A percentile compares a stretch with the other conserved stretches of the same genome.
These are phyloP conservation scores for Periphyllus acericola DNA, from an alignment of 2,888 invertebrate species.

Conservation along the genomic window DNA sequence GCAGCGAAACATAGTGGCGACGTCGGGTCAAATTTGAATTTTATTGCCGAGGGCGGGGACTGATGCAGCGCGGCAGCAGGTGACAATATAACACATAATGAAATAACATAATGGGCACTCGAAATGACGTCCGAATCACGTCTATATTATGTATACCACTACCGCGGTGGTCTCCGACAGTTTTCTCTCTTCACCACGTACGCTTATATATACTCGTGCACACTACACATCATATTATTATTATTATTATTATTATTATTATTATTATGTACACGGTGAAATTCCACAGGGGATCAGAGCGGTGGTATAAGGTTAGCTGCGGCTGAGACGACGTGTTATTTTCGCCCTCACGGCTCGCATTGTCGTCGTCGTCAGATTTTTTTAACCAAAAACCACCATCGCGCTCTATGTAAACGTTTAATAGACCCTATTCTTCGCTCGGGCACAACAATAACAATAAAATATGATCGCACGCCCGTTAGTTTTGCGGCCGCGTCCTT, in stretches of 20 bases:
- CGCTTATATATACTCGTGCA: background rate
- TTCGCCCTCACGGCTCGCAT: conserved; percentile 36
- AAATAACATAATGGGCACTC: conserved; percentile 47
- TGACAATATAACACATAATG: conserved; percentile 43
- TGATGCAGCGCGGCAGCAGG: conserved; percentile 10
- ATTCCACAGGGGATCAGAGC: conserved; percentile 57
- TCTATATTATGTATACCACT: background rate
- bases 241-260: conserved; percentile 23
- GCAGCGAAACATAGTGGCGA: background rate
- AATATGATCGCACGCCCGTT: conserved; percentile 51
- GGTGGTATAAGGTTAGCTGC: background rate
- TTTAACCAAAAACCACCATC: conserved; percentile 53
- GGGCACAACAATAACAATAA: conserved; percentile 5
- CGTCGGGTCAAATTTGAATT: conserved; percentile 54
- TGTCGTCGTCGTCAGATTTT: conserved; percentile 41
- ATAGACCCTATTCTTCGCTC: conserved; percentile 23
- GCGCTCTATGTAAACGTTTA: conserved; percentile 41
- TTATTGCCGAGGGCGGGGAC: conserved; percentile 17
- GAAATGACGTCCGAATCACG: conserved; percentile 58
- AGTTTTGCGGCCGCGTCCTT: conserved; percentile 46
- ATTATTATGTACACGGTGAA: conserved; percentile 39
- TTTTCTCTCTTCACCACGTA: conserved; percentile 39
- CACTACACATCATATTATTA: conserved; percentile 5
- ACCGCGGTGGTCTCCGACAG: conserved; percentile 39
- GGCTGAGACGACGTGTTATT: conserved; percentile 38